A percentile compares a stretch with the other conserved stretches of the same genome.
These are phyloP conservation scores for Parotocinclus haroldoi DNA, from an alignment of 2,797 vertebrate species.

Conservation along the genomic window DNA sequence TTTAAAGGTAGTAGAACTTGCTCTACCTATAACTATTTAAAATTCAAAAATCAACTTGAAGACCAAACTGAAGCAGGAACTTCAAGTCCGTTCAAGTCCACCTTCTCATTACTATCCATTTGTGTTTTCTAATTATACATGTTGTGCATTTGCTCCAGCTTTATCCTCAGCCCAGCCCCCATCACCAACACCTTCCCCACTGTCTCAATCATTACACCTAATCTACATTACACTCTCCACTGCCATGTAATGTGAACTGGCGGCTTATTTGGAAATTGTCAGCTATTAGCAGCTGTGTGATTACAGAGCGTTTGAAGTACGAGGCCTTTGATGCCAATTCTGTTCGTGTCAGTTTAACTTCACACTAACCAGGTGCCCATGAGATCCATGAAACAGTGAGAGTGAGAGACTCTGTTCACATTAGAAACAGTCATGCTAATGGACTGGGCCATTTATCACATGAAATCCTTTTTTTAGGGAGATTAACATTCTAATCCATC, in stretches of 20 bases:
- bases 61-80: too few species aligned
- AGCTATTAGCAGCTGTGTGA: constrained; percentile 64
- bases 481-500: too few species aligned
- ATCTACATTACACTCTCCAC: constrained; percentile 56
- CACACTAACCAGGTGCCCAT: constrained; percentile 66
- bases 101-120: too few species aligned
- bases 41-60: too few species aligned
- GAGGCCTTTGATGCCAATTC: constrained; percentile 54
- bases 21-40: too few species aligned
- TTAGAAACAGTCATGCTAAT: constrained; percentile 26
- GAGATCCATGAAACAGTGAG: constrained; percentile 45
- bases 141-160: constrained; percentile 25
- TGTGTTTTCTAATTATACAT: background rate
- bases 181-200: constrained; percentile 5
- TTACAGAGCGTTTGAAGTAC: constrained; percentile 68
- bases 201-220: constrained; percentile 50
- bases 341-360: constrained; percentile 64
- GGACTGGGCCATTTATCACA: background rate
- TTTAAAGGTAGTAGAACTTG: too few species aligned
- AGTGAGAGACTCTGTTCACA: constrained; percentile 38
- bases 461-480: background rate
- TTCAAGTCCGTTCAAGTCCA: too few species aligned
- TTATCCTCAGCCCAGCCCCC: background rate
- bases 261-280: constrained; percentile 67
- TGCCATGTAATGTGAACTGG: constrained; percentile 63